Conservation (phyloP, 2,888 invertebrate species). For the Pyrochroa serraticornis region DNA sequence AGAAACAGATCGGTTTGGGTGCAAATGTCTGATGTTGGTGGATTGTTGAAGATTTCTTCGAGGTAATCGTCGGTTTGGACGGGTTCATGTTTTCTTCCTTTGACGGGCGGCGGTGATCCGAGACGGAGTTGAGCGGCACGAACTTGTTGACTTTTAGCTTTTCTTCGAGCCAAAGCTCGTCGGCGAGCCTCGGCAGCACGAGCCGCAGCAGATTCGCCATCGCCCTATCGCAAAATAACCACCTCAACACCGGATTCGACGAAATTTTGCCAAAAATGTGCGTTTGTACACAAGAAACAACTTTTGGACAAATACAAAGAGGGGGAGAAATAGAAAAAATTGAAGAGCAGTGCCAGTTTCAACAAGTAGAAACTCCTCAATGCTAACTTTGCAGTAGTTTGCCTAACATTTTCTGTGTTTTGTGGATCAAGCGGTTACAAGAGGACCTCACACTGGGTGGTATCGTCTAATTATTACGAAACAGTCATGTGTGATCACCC, state of each 20-base stretch:
- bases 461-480: too few species aligned
- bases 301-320: too few species aligned
- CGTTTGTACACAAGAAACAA: neutral
- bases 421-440: too few species aligned
- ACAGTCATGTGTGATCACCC: neutral
- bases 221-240: conserved; percentile 49
- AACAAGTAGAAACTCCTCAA: too few species aligned
- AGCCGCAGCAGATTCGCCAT: conserved; percentile 62
- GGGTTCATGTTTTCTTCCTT: conserved; percentile 82
- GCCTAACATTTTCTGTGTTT: too few species aligned
- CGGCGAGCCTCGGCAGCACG: conserved; percentile 71
- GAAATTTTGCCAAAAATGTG: neutral
- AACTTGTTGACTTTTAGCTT: conserved; percentile 66
- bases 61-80: conserved; percentile 90
- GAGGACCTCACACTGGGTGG: too few species aligned
- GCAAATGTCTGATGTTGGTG: conserved; percentile 76
- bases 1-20: conserved; percentile 83
- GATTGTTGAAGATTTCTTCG: conserved; percentile 81
- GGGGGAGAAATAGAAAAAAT: too few species aligned
- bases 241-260: neutral
- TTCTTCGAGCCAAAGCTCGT: conserved; percentile 75
- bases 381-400: too few species aligned
- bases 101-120: conserved; percentile 78
- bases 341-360: too few species aligned
- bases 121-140: conserved; percentile 61